Base-by-base conservation (phyloP, 2,888 invertebrate species). In the Heliconius cydno region DNA sequence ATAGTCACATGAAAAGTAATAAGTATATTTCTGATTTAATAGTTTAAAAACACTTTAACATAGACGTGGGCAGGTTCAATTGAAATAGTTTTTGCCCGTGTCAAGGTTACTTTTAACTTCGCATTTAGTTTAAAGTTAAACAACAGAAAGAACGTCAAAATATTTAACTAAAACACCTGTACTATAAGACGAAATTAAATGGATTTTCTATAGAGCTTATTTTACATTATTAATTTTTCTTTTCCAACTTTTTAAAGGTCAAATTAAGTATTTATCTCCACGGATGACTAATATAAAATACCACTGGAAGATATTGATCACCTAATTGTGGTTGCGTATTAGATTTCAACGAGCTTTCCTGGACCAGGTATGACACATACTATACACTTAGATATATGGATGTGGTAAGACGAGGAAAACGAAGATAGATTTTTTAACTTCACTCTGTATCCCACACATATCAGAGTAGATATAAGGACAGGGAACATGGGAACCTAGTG, bases 301-400 rank as follows among this genome's bases (percentile, higher is more conserved):
- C 81, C 80, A 28, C 30, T 60, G 46, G 30, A 41, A 68, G 78
- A 68, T 63, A 81, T 74, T 73, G 74, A 78, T 77, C 77, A 77
- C 77, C 78, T 80, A 82, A 81, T 82, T 82, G 79, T 67, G 83
- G 83, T 82, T 84, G 60, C 82, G 80, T 81, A 83, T 85, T 82
- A 85, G 85, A 85, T 85, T 82, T 84, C 84, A 85, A 83, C 80
- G 82, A 83, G 84, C 82, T 84, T 84, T 84, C 82, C 81, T 83
- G 83, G 82, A 78, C 41, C n/a, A 67, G 71, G 25, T 65, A 75
- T 81, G 81, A 82, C 75, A 57, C 80, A 78, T 80, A 12, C 19
- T 28, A 19, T 6, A 25, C 71, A 30, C 30, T 30, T 30, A 74
- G 28, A 25, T 38, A 25, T 38, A 63, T 30, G 30, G 34, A 34